phyloP scores from a whole-genome alignment of 2,113 vertebrate genomes.

The Bufo gargarizans region DNA sequence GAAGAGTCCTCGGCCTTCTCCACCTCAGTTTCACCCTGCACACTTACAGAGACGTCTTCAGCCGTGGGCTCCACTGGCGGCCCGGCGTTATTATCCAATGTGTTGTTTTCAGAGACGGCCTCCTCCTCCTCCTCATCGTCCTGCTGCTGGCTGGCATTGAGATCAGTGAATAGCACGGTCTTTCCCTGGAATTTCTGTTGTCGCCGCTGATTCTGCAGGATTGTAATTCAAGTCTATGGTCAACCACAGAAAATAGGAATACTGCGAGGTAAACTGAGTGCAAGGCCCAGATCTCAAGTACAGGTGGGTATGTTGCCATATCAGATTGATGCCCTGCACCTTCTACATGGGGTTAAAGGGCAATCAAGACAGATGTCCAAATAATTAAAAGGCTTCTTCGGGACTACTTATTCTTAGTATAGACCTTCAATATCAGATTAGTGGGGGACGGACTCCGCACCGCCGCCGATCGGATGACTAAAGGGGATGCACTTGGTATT shows the following conservation, averaged over 20 bases:
- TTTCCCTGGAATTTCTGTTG: slow-evolving; percentile 85
- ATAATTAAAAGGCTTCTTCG: no score
- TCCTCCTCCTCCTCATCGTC: slow-evolving; percentile 59
- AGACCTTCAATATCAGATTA: no score
- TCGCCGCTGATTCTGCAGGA: slow-evolving; percentile 81
- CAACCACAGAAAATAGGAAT: not conserved
- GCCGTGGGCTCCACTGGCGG: not conserved
- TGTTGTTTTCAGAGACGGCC: not conserved
- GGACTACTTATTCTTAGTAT: no score
- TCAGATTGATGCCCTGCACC: no score
- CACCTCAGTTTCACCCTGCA: not conserved
- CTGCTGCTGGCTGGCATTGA: not conserved
- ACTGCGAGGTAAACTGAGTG: not conserved
- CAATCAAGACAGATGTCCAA: no score
- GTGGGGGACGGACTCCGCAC: no score
- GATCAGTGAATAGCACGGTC: slow-evolving; percentile 65
- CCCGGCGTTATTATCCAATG: not conserved
- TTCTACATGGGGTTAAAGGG: no score
- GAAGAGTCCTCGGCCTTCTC: not conserved
- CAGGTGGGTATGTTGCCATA: not conserved
- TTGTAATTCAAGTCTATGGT: not conserved
- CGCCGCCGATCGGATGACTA: no score
- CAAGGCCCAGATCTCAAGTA: not conserved
- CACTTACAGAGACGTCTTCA: not conserved
- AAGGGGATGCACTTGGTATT: no score